These are phyloP conservation scores for Tragelaphus scriptus DNA, from an alignment of 2,113 vertebrate species.

Conservation along the genomic window DNA sequence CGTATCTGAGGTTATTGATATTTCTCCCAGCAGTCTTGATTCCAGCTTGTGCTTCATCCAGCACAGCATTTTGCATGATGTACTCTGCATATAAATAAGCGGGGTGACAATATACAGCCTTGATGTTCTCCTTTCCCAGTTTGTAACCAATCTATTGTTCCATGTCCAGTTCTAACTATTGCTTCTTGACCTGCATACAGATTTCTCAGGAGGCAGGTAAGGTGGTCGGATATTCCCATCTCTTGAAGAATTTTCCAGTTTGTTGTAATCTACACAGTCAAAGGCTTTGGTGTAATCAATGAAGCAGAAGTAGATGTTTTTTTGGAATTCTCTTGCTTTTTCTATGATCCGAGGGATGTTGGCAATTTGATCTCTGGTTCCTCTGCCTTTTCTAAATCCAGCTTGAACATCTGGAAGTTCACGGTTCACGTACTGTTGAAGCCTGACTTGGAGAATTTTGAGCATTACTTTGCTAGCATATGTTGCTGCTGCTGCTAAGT, in stretches of 20 bases:
- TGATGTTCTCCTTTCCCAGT: not conserved
- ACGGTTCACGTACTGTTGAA: not conserved
- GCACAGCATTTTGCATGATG: not conserved
- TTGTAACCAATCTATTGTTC: not conserved
- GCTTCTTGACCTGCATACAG: not conserved
- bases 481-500: not conserved
- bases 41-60: not conserved
- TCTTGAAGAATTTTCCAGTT: not conserved
- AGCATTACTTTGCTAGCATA: not conserved
- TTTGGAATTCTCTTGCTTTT: not conserved
- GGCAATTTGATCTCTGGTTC: not conserved
- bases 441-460: not conserved
- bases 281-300: not conserved
- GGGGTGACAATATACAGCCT: not conserved
- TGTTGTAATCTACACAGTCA: not conserved
- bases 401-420: not conserved
- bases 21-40: not conserved
- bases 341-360: not conserved
- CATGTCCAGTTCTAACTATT: not conserved
- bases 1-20: not conserved
- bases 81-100: not conserved
- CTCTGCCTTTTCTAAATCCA: not conserved
- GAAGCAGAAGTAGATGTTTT: not conserved
- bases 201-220: not conserved
- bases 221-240: not conserved